Evolutionary conservation across 2,113 vertebrate genomes (phyloP), one percentile per base, ranked within the genome.

Genomic region (Oreochromis niloticus): DNA sequence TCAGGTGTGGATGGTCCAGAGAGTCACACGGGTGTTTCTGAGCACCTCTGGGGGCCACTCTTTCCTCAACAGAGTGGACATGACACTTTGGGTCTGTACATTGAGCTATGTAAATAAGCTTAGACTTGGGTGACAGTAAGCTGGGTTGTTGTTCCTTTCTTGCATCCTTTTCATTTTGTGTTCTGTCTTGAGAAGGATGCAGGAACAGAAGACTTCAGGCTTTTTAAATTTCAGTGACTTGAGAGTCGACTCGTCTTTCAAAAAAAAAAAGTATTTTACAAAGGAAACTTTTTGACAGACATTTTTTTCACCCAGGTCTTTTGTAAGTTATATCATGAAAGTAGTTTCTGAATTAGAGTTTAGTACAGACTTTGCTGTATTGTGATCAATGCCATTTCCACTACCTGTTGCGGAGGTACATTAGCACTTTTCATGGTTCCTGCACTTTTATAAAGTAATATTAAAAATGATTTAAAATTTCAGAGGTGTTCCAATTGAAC

Each of bases 71-170:
- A 95, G 80, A 93, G 87, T 73, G 94, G 94, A 94, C 92, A 91
- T 87, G 94, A 95, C 54, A 87, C 83, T 83, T 80, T 91, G 90
- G 94, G 95, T 94, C 90, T 93, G 94, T 96, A 95, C 94, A 88
- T 59, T 54, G 16, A 91, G 71, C 55, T 61, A 50, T n/a, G 66
- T 71, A 55, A 88, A 73, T 39, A 22, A 89, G 66, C 84, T 87
- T 17, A 22, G 90, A 92, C 82, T 48, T 94, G 92, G 88, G 92
- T 95, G 91, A 93, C 81, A 80, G 6, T 9, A 9, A 27, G 13
- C 22, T 56, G 39, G 61, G 55, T 17, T 57, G 12, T 57, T 7
- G 22, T 55, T 57, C 56, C 56, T 80, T 32, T 14, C n/a, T 68
- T 88, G 84, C 85, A 90, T 88, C 63, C 54, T 85, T 86, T 14